Conservation (phyloP, 2,113 vertebrate species). For the Perognathus longimembris region DNA sequence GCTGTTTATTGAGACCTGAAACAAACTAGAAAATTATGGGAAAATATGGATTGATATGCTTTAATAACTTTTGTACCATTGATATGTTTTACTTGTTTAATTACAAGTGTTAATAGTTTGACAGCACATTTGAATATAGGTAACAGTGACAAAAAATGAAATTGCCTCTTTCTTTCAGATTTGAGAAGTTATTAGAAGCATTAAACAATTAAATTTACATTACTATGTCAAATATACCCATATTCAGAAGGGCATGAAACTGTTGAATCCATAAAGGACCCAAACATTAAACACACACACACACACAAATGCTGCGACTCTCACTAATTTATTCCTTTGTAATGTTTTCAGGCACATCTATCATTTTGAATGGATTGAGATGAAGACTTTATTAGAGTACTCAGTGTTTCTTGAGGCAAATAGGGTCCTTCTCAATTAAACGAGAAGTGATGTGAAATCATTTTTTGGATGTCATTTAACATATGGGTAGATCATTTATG, state of each 20-base stretch:
- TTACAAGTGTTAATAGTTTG: neutral
- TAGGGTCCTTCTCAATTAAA: constrained; percentile 39
- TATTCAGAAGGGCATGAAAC: neutral
- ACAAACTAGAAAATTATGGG: neutral
- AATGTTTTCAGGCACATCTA: neutral
- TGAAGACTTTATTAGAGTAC: constrained; percentile 26
- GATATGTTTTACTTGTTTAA: neutral
- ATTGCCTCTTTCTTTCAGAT: neutral
- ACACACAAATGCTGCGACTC: neutral
- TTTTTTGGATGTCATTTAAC: constrained; percentile 63
- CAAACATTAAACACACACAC: constrained; percentile 12
- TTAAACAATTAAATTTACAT: no score
- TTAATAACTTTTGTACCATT: neutral
- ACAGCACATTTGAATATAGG: neutral
- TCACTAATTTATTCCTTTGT: neutral
- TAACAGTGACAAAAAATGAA: neutral
- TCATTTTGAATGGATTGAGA: neutral
- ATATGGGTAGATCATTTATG: constrained; percentile 53
- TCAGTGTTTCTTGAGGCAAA: constrained; percentile 35
- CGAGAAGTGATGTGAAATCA: constrained; percentile 48
- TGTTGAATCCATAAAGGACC: neutral
- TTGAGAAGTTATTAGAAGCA: neutral
- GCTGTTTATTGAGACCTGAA: neutral
- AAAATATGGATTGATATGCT: neutral
- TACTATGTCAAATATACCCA: neutral